Base-by-base conservation (phyloP, 2,113 vertebrate species). In the Thoracochromis brauschi region DNA sequence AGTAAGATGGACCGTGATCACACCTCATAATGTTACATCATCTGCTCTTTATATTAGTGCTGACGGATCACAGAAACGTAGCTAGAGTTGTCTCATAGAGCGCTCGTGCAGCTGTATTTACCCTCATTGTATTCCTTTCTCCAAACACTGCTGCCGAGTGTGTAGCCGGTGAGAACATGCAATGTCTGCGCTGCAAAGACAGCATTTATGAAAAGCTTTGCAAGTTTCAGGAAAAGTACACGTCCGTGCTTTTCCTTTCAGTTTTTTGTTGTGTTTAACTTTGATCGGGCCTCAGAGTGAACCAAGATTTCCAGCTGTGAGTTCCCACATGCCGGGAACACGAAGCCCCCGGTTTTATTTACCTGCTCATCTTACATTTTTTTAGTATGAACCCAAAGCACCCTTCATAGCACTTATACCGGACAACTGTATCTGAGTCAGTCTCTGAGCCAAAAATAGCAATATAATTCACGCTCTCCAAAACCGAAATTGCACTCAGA, bases 91-190 rank as follows among this genome's bases (percentile, higher is more conserved):
- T 19, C 65, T 73, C 65, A 45, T 73, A 24, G n/a, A 17, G 21
- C 4, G 4, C 14, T 75, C 8, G 1, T 29, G 40, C 31, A 21
- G 73, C 73, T 79, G 47, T 24, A 80, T 55, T 80, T 35, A 38
- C 78, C 19, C n/a, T 40, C 51, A 16, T 29, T 45, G 14, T 19
- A 9, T 19, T 45, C 71, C 0, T 29, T 47, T 75, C 24, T 75
- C 2, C 24, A 75, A 75, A 29, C 16, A 47, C 71, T 47, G 1
- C 24, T 29, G 68, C 38, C 1, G 13, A 73, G 68, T 45, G 1
- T 45, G 40, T 45, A 26, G 40, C 14, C 0, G 0, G 0, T 1
- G 68, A 45, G 68, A 73, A 17, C 0, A 26, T 26, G 3, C 9
- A 14, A 14, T 24, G 63, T 9, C 11, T 40, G 35, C 7, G 3